Evolutionary conservation across 2,113 vertebrate species (phyloP).

Genomic region (Anser cygnoides): DNA sequence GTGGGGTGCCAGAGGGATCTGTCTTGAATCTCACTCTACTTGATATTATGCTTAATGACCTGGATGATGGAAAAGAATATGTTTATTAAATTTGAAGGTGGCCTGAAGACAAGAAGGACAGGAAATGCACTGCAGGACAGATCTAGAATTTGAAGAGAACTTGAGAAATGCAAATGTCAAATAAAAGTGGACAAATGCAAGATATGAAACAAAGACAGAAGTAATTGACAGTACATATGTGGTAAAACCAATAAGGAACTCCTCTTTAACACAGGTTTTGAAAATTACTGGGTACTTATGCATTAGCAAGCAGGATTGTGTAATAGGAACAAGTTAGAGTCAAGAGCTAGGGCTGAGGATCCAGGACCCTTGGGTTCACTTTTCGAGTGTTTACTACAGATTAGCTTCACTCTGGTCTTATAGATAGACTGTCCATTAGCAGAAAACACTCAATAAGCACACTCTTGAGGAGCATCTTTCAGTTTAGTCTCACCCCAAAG

Average conservation of each 20-base stretch:
- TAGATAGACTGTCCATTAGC: background rate
- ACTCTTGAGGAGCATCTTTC: background rate
- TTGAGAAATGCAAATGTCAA: background rate
- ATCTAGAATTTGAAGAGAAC: background rate
- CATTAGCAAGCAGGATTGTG: background rate
- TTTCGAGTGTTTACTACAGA: background rate
- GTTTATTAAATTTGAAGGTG: background rate
- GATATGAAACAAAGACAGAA: background rate
- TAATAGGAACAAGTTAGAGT: background rate
- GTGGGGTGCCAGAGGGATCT: background rate
- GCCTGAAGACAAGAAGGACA: background rate
- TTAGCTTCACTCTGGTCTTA: background rate
- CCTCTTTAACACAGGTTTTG: background rate
- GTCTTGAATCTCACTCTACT: background rate
- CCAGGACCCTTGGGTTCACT: background rate
- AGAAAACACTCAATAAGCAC: background rate
- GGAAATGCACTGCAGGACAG: background rate
- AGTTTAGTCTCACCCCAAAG: background rate
- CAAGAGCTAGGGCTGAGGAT: background rate
- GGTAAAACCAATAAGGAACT: background rate
- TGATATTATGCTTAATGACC: background rate
- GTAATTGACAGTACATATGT: background rate
- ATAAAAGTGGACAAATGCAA: background rate
- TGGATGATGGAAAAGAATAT: background rate
- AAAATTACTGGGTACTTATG: background rate